These are phyloP conservation scores for Melanitta fusca DNA, from an alignment of 2,797 vertebrate species.

Conservation along the genomic window DNA sequence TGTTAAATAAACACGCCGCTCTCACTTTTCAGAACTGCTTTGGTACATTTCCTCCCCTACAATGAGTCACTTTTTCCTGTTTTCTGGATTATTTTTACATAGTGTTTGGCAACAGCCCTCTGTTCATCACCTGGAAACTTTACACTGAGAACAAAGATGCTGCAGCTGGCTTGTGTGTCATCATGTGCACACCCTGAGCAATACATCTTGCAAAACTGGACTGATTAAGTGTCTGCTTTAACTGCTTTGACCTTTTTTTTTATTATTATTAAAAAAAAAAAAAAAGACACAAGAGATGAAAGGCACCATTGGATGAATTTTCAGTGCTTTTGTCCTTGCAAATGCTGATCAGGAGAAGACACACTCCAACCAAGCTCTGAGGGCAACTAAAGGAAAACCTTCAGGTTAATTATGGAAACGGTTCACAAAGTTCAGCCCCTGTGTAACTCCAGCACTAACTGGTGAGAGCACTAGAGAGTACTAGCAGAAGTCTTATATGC, in stretches of 20 bases:
- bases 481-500: neutral
- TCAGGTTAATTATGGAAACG: neutral
- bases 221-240: neutral
- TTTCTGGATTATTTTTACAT: conserved; percentile 64
- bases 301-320: neutral
- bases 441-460: neutral
- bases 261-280: neutral
- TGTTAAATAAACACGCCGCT: neutral
- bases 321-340: neutral
- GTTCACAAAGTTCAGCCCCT: neutral
- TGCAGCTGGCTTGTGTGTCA: conserved; percentile 19
- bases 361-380: neutral
- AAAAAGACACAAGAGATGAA: neutral
- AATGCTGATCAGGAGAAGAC: neutral
- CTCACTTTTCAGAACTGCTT: conserved; percentile 11
- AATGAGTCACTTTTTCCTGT: conserved; percentile 60
- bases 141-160: conserved; percentile 20
- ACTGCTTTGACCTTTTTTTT: neutral
- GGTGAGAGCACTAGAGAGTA: neutral
- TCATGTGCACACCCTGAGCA: neutral
- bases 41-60: neutral
- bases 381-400: neutral
- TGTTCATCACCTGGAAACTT: conserved; percentile 64
- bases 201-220: neutral
- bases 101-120: conserved; percentile 56